Evolutionary conservation across 2,888 invertebrate species (phyloP), one percentile per base, ranked within the genome.

Genomic region (Tenthredo amoena): DNA sequence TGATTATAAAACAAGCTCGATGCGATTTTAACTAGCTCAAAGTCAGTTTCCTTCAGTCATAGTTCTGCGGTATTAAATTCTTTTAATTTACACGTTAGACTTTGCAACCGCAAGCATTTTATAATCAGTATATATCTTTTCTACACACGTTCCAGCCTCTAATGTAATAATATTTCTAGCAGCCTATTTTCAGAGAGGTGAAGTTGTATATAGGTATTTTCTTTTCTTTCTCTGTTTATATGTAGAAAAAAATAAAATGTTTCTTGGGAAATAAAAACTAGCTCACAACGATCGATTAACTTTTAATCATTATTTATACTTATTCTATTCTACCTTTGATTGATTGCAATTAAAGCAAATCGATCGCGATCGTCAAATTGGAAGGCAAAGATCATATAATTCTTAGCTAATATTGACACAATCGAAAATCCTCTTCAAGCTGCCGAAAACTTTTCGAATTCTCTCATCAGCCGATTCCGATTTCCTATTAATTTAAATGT

Each of bases 401-500:
- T 7, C n/a, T 34, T 55, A 50, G n/a, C 72, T 77, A 31, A 77
- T 50, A 55, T 77, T 34, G 55, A 50, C n/a, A 15, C 31, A 10
- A 76, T 31, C n/a, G n/a, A 77, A 77, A 55, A 77, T 55, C 34
- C 55, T 55, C n/a, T 7, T 7, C 47, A 43, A 47, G 47, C 71
- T 37, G 47, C 21, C 21, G 6, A 10, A 47, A 21, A 31, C 9
- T 77, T 34, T 2, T 55, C 18, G 21, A 31, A 6, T 77, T 77
- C 55, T 55, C 7, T 7, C 55, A 7, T n/a, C n/a, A 55, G 55
- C n/a, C 7, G n/a, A 55, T 55, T 55, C 55, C 2, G 15, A 31
- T 82, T 82, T 65, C 7, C 15, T 12, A 37, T n/a, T n/a, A 12
- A 81, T 65, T 95, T 94, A 96, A 94, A 97, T 97, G 93, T 97